Base-by-base conservation (phyloP, 2,113 vertebrate genomes). In the Ifrita kowaldi region DNA sequence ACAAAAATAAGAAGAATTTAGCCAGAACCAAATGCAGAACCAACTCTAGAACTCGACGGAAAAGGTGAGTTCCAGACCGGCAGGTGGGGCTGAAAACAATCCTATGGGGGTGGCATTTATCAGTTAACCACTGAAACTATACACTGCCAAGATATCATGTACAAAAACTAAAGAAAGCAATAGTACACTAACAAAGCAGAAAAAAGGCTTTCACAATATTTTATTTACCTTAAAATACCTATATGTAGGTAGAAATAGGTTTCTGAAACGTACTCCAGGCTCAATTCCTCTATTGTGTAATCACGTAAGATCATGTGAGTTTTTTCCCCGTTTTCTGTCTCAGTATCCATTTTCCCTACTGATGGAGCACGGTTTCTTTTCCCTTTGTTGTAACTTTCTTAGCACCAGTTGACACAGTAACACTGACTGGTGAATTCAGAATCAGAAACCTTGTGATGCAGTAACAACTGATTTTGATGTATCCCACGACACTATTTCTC, bases 21-120 rank as follows among this genome's bases (percentile, higher is more conserved):
- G 50, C 13, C 18, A 46, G 60, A 75, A 75, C 33, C 33, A 91
- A 90, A 46, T 9, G 32, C 8, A 70, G 27, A 62, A 18, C 47
- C 32, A 59, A 33, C 74, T 57, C 60, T 81, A 14, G 65, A 89
- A 84, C 97, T 96, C 85, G 89, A 85, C 86, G 95, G 93, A 91
- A 96, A 97, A 46, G 21, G 69, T 39, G 87, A 90, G 91, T 42
- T 76, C 94, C 83, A 88, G 92, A 89, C 96, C 90, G 30, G 96
- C 97, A 97, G 97, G 69, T 97, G 95, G 96, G 37, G 92, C 37
- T 93, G 67, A 89, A 95, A 98, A 97, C 94, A 97, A 67, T 37
- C 52, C 23, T 50, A 67, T 57, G 42, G 49, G 68, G 87, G 53
- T 92, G 77, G 19, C 63, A 73, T 60, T 59, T 87, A 53, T 56